Evolutionary conservation across 2,113 vertebrate genomes (phyloP).

Genomic region (Pipa parva): DNA sequence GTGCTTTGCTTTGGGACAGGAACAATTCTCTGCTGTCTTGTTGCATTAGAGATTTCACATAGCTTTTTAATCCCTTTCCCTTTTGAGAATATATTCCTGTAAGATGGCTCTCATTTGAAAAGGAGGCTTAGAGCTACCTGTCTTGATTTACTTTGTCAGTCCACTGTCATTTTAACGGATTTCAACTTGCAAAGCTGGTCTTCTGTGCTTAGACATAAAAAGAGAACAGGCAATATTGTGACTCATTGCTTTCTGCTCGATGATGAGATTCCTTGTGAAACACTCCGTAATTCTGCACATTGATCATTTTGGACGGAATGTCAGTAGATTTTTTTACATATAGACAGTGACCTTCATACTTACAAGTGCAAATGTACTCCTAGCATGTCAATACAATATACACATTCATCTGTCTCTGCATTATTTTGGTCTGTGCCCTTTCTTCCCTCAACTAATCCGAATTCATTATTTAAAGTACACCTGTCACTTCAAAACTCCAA

Average conservation of each 20-base stretch:
- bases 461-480: no score
- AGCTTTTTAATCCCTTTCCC: slow-evolving; percentile 25
- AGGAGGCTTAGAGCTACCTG: slow-evolving; percentile 34
- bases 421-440: no score
- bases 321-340: background rate
- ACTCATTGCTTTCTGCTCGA: slow-evolving; percentile 1
- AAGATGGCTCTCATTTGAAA: slow-evolving; percentile 36
- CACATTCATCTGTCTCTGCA: no score
- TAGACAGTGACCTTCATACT: background rate
- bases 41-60: slow-evolving; percentile 15
- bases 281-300: background rate
- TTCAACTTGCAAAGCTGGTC: slow-evolving; percentile 16
- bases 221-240: slow-evolving; percentile 12
- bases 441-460: no score
- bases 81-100: slow-evolving; percentile 36
- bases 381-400: background rate
- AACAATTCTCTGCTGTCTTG: slow-evolving; percentile 11
- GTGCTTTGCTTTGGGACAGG: slow-evolving; percentile 18
- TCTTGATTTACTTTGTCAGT: slow-evolving; percentile 40
- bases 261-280: background rate
- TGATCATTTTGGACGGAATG: background rate
- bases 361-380: background rate
- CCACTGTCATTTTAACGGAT: slow-evolving; percentile 37
- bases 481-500: no score
- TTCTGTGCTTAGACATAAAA: slow-evolving; percentile 28